phyloP scores from a whole-genome alignment of 1,140 invertebrate genomes.

The Calliphora vicina region DNA sequence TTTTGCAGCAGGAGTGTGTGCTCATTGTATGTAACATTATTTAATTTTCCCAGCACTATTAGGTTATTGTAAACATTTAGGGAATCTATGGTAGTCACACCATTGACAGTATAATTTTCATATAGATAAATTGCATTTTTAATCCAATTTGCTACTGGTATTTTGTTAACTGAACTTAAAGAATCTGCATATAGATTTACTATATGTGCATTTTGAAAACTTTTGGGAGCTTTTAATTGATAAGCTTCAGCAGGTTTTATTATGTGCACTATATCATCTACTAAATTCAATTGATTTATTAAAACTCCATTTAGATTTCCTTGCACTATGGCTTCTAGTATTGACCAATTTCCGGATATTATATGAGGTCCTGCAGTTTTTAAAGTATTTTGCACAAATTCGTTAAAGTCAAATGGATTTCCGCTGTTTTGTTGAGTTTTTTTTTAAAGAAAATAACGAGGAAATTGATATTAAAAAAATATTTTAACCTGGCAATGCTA shows the following conservation, averaged over 20 bases:
- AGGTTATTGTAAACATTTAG: conserved; percentile 56
- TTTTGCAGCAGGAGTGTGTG: conserved; percentile 47
- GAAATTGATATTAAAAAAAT: no score
- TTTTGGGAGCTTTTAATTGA: conserved; percentile 59
- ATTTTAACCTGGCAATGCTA: not conserved
- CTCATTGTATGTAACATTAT: conserved; percentile 45
- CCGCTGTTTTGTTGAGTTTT: conserved; percentile 35
- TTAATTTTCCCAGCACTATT: conserved; percentile 47
- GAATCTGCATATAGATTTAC: conserved; percentile 49
- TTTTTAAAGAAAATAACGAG: not conserved
- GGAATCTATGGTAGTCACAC: conserved; percentile 45
- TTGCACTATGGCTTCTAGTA: conserved; percentile 41
- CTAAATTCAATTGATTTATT: conserved; percentile 63
- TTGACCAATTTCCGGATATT: conserved; percentile 50
- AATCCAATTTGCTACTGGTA: conserved; percentile 63
- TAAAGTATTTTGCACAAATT: conserved; percentile 52
- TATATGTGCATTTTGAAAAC: conserved; percentile 44
- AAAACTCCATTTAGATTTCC: conserved; percentile 49
- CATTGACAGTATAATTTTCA: conserved; percentile 54
- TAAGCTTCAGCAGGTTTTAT: conserved; percentile 44
- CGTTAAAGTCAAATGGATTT: conserved; percentile 50
- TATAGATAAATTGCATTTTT: conserved; percentile 56
- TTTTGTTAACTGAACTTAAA: conserved; percentile 56
- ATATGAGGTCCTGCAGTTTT: conserved; percentile 50
- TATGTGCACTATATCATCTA: conserved; percentile 62